phyloP scores from a whole-genome alignment of 2,797 vertebrate genomes.

The Hippoglossus hippoglossus region DNA sequence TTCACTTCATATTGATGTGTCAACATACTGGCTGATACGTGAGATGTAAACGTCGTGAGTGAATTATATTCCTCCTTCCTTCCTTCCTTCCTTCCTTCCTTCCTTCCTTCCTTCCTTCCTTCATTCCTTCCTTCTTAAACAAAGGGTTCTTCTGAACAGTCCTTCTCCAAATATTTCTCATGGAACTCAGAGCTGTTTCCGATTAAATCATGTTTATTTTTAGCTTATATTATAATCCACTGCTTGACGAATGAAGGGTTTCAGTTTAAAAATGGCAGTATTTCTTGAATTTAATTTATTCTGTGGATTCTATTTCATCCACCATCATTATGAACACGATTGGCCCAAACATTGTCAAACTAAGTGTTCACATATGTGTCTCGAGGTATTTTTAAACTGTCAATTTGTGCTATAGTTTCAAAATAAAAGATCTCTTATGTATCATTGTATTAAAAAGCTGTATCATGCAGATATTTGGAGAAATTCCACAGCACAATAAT shows the following conservation, averaged over 20 bases:
- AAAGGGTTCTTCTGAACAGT: background rate
- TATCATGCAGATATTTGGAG: conserved; percentile 9
- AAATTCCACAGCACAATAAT: conserved; percentile 43
- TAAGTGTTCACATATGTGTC: conserved; percentile 41
- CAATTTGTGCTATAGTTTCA: conserved; percentile 21
- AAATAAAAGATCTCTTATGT: conserved; percentile 30
- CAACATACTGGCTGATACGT: background rate
- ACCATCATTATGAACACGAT: conserved; percentile 4
- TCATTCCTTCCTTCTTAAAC: background rate
- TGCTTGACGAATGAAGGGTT: background rate
- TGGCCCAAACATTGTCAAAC: conserved; percentile 19
- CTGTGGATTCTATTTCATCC: conserved; percentile 8
- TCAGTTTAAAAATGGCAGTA: conserved; percentile 4
- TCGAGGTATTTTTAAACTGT: conserved; percentile 7
- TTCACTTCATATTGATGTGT: conserved; percentile 11
- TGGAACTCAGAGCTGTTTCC: background rate
- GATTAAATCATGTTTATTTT: conserved; percentile 14
- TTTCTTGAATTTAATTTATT: conserved; percentile 9
- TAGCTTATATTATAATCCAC: background rate
- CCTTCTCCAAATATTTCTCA: background rate
- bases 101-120: background rate
- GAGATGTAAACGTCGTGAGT: conserved; percentile 5
- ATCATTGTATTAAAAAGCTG: conserved; percentile 10
- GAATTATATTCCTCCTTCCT: background rate
- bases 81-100: background rate